A percentile compares a stretch with the other conserved stretches of the same genome.
Evolutionary conservation across 2,797 vertebrate species (phyloP).

Genomic region (Acipenser oxyrinchus): DNA sequence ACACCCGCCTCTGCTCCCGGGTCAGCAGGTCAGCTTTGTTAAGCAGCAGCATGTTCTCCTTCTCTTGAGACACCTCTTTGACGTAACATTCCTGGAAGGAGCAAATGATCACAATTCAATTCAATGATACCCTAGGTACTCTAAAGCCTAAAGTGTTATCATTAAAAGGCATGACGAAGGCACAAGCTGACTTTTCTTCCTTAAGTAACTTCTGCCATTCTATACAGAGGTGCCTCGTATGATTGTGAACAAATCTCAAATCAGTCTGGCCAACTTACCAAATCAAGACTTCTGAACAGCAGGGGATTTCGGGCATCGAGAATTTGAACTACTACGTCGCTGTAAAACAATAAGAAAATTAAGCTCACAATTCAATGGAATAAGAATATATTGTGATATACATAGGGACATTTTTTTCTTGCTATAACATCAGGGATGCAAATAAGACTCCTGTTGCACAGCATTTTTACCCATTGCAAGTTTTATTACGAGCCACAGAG

Average conservation of each 20-base stretch:
- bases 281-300: slow-evolving; percentile 85
- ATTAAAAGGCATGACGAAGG: no score
- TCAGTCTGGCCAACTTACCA: slow-evolving; percentile 61
- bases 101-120: not conserved
- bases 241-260: no score
- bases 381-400: slow-evolving; percentile 5
- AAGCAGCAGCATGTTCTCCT: slow-evolving; percentile 86
- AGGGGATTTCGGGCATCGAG: slow-evolving; percentile 91
- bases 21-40: slow-evolving; percentile 91
- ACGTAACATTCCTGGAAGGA: slow-evolving; percentile 76
- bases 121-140: no score
- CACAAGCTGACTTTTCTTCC: no score
- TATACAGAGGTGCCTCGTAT: no score
- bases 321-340: slow-evolving; percentile 90
- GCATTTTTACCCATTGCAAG: no score
- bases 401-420: no score
- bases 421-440: no score
- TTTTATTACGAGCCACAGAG: no score
- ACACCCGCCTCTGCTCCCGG: slow-evolving; percentile 68
- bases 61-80: slow-evolving; percentile 69
- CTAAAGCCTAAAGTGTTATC: no score
- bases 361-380: not conserved
- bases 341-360: slow-evolving; percentile 36
- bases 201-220: no score
- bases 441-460: no score